These are phyloP conservation scores for Esperia sulphurella DNA, from an alignment of 2,888 invertebrate genomes.

Conservation along the genomic window DNA sequence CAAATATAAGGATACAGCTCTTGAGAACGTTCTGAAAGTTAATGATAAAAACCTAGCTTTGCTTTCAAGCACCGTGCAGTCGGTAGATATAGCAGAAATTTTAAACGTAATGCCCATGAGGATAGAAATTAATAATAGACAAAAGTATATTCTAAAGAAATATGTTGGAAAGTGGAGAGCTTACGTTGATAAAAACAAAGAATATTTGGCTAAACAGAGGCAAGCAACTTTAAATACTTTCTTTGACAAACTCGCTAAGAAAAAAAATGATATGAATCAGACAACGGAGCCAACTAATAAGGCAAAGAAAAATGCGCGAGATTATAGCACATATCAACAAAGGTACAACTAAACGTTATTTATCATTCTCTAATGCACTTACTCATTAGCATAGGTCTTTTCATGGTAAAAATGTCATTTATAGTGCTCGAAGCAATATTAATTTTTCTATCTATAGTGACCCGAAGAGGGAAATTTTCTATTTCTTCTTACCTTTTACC, in stretches of 20 bases:
- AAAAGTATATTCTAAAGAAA: conserved; percentile 43
- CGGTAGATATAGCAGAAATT: conserved; percentile 20
- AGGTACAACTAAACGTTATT: conserved; percentile 36
- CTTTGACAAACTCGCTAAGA: conserved; percentile 59
- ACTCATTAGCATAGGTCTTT: too few relatives aligned
- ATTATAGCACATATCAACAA: conserved; percentile 65
- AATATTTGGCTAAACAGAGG: conserved; percentile 41
- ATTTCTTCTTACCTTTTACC: too few relatives aligned
- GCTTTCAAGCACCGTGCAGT: conserved; percentile 8
- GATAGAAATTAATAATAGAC: conserved; percentile 33
- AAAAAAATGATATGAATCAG: conserved; percentile 38
- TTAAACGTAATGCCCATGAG: conserved; percentile 45
- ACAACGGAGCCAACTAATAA: conserved; percentile 35
- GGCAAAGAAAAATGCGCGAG: conserved; percentile 43
- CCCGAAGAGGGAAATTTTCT: too few relatives aligned
- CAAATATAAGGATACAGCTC: neutral
- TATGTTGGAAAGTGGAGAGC: conserved; percentile 54
- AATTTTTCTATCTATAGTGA: too few relatives aligned
- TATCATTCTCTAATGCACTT: too few relatives aligned
- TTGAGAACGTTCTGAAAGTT: too few relatives aligned
- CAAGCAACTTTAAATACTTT: conserved; percentile 52
- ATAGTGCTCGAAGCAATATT: too few relatives aligned
- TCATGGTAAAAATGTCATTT: too few relatives aligned
- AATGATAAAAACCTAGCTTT: neutral
- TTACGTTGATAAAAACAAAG: conserved; percentile 40